Conservation (phyloP, 2,113 vertebrate species). For the Oceanodroma tethys region DNA sequence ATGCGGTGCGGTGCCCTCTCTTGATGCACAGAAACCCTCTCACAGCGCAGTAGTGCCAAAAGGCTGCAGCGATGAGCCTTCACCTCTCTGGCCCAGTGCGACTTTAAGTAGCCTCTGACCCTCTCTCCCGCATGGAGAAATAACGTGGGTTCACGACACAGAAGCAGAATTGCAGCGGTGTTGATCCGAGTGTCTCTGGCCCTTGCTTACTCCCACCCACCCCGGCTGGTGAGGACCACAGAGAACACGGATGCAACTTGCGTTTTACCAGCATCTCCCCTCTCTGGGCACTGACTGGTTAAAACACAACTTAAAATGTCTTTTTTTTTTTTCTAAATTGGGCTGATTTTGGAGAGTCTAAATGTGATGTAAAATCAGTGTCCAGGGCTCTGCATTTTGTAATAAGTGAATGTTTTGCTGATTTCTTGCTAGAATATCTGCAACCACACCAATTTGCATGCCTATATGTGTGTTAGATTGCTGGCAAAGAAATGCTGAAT, state of each 20-base stretch:
- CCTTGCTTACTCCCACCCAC: not conserved
- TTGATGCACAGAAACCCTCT: not conserved
- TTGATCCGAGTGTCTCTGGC: not conserved
- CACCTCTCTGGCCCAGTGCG: not conserved
- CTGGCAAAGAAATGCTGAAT: conserved; percentile 65
- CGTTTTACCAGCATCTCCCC: not conserved
- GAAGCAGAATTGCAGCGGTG: not conserved
- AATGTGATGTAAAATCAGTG: conserved; percentile 52
- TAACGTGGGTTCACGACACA: not conserved
- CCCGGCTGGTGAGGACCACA: accelerated
- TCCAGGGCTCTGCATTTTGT: conserved; percentile 41
- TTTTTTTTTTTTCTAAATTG: not conserved
- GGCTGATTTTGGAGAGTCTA: conserved; percentile 29
- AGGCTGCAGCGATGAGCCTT: not conserved
- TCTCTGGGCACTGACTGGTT: conserved; percentile 6
- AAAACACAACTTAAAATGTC: not conserved
- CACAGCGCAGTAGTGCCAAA: not conserved
- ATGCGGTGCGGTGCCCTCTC: not conserved
- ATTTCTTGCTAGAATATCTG: conserved; percentile 55
- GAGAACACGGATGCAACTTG: not conserved
- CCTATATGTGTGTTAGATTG: conserved; percentile 62
- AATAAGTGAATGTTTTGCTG: conserved; percentile 61
- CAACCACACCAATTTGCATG: conserved; percentile 52
- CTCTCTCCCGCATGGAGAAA: not conserved
- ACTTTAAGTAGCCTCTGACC: not conserved